Conservation (phyloP, 1,140 invertebrate species). For the Octopus bimaculoides region DNA sequence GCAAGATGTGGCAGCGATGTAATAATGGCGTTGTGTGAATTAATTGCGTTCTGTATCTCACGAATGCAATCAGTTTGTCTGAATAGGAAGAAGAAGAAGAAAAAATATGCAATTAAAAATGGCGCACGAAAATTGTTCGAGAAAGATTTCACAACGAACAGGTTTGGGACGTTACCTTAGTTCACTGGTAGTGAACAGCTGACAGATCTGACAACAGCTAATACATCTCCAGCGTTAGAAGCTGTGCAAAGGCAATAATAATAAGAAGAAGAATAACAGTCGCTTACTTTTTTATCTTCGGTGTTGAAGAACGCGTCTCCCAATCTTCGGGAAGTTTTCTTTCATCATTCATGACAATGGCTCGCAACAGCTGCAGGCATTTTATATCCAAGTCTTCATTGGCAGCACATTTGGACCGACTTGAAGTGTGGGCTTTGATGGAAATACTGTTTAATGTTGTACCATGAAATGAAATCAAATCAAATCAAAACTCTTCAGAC, state of each 20-base stretch:
- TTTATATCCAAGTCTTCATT: constrained; percentile 51
- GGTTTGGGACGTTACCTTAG: too few species aligned
- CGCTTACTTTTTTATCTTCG: constrained; percentile 47
- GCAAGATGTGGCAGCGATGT: constrained; percentile 54
- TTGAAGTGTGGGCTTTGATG: too few species aligned
- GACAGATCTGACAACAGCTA: too few species aligned
- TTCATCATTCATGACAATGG: constrained; percentile 55
- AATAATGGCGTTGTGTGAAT: constrained; percentile 46
- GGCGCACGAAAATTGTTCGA: too few species aligned
- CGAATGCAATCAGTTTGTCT: constrained; percentile 49
- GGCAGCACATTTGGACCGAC: neutral
- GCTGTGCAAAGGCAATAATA: too few species aligned
- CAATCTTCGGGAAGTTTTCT: constrained; percentile 52
- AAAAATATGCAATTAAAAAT: neutral
- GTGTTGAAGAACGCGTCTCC: constrained; percentile 37
- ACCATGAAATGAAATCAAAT: too few species aligned
- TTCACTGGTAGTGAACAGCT: too few species aligned
- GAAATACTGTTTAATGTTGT: too few species aligned
- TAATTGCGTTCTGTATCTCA: constrained; percentile 52
- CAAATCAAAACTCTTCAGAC: too few species aligned
- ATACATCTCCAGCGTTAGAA: too few species aligned
- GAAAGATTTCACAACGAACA: too few species aligned
- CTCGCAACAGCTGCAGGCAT: constrained; percentile 52
- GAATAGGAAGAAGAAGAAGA: neutral
- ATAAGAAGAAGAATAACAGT: too few species aligned